A percentile compares a stretch with the other conserved stretches of the same genome.
Conservation (phyloP, 2,797 vertebrate species). For the Varecia variegata region DNA sequence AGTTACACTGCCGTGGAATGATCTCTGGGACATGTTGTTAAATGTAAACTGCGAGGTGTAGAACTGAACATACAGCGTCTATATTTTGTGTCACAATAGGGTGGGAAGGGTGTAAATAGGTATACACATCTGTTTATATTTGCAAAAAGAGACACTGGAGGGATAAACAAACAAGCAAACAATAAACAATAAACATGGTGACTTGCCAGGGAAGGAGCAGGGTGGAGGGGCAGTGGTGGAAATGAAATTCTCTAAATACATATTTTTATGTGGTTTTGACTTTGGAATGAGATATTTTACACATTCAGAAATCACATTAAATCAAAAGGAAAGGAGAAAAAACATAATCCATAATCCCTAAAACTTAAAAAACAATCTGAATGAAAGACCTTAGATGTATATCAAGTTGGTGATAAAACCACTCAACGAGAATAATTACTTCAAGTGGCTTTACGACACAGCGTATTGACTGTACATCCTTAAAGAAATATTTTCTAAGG, state of each 20-base stretch:
- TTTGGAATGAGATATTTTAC: slow-evolving; percentile 55
- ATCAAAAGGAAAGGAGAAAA: slow-evolving; percentile 37
- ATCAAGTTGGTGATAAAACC: not conserved
- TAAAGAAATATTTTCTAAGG: slow-evolving; percentile 24
- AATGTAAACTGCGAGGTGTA: not conserved
- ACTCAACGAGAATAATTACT: not conserved
- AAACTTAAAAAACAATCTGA: slow-evolving; percentile 36
- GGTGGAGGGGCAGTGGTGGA: not conserved
- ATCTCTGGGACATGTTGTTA: not conserved
- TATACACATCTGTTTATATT: slow-evolving; percentile 8
- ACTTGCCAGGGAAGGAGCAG: not conserved
- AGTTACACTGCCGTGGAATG: too few relatives aligned
- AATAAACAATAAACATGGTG: not conserved
- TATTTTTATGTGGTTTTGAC: slow-evolving; percentile 32
- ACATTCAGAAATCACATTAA: slow-evolving; percentile 40
- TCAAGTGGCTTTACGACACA: not conserved
- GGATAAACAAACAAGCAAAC: not conserved
- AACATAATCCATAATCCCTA: not conserved
- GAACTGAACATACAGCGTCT: not conserved
- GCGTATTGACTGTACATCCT: not conserved
- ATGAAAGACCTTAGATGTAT: not conserved
- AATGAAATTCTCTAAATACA: not conserved
- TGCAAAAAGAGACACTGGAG: slow-evolving; percentile 13
- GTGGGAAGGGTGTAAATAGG: not conserved
- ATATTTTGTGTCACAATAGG: not conserved